These are phyloP conservation scores for Rousettus madagascariensis DNA, from an alignment of 2,797 vertebrate genomes.

Conservation along the genomic window DNA sequence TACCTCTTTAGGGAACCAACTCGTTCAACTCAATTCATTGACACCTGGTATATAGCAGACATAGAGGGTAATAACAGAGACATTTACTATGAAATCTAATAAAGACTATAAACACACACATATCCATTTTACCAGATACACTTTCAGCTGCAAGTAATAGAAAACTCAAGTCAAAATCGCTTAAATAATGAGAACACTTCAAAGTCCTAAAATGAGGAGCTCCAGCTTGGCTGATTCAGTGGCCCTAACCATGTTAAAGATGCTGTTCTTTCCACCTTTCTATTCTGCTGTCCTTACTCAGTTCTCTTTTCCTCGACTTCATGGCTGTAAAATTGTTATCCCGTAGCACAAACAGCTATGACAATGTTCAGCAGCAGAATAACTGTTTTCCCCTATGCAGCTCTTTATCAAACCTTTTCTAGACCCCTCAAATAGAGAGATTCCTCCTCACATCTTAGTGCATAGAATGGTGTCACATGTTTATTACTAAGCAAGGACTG, in stretches of 20 bases:
- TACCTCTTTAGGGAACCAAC: background rate
- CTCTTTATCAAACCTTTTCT: background rate
- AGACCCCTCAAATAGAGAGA: background rate
- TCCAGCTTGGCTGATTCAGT: background rate
- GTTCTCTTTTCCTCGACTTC: background rate
- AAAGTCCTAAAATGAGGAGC: background rate
- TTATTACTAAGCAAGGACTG: background rate
- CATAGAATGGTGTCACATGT: background rate
- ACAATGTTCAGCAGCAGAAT: background rate
- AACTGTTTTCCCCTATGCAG: background rate
- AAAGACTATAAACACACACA: background rate
- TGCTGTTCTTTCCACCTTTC: background rate
- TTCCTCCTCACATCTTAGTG: background rate
- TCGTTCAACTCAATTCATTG: background rate
- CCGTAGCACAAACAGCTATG: background rate
- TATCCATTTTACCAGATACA: background rate
- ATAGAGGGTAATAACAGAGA: background rate
- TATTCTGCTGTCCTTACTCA: background rate
- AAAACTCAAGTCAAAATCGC: constrained; percentile 25
- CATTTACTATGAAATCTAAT: background rate
- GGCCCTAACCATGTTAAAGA: background rate
- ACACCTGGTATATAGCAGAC: background rate
- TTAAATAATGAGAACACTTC: background rate
- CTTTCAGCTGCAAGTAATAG: constrained; percentile 9
- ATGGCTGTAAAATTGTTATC: background rate